Evolutionary conservation across 2,113 vertebrate genomes (phyloP).

Genomic region (Nesoenas mayeri): DNA sequence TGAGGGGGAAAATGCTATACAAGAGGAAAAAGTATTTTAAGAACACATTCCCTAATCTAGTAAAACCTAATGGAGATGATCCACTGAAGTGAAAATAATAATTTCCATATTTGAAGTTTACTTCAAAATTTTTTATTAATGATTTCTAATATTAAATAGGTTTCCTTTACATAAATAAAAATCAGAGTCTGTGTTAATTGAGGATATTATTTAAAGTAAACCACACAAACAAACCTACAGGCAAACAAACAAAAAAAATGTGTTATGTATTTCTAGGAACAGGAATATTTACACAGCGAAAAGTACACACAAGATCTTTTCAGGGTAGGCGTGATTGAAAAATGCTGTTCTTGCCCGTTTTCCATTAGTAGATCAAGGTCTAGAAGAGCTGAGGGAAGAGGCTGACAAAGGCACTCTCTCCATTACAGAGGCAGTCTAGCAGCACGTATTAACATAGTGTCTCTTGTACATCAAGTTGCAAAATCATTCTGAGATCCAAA

Average conservation of each 20-base stretch:
- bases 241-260: not conserved
- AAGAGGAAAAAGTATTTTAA: not conserved
- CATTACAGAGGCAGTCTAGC: not conserved
- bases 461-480: not conserved
- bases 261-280: not conserved
- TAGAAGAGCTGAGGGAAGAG: not conserved
- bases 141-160: not conserved
- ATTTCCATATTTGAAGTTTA: not conserved
- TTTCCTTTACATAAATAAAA: not conserved
- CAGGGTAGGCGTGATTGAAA: not conserved
- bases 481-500: not conserved
- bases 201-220: not conserved
- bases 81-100: not conserved
- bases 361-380: not conserved
- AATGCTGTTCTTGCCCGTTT: not conserved
- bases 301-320: not conserved
- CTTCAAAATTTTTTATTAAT: not conserved
- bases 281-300: not conserved
- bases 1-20: not conserved
- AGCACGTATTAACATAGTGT: not conserved
- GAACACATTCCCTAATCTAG: not conserved
- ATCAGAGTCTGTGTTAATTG: not conserved
- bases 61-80: not conserved
- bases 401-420: not conserved
- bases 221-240: not conserved